Base-by-base conservation (phyloP, 1,140 invertebrate genomes). In the Listronotus oregonensis region DNA sequence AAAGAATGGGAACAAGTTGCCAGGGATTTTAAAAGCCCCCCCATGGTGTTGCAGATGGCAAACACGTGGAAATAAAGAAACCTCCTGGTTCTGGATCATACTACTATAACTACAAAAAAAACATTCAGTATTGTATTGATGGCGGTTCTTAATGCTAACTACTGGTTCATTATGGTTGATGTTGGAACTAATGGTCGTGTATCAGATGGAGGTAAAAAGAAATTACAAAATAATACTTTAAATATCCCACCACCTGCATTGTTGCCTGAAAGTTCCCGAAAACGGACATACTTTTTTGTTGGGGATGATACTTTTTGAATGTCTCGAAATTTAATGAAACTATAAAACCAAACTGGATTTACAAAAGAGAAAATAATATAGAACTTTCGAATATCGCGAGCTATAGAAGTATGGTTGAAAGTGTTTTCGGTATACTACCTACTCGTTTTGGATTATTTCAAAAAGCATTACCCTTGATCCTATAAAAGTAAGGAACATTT, bases 91-190 rank as follows among this genome's bases (percentile, higher is more conserved):
- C 3, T 46, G 82, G 82, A 43, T 69, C 74, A 7, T 64, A 75
- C 9, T 85, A 73, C 77, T 82, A 72, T 39, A 85, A 85, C 69
- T 84, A 84, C 62, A 85, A 85, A 65, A 66, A n/a, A 73, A 18
- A 77, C 63, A 70, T 17, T 71, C 66, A 57, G 78, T 79, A 46
- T 84, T 46, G 81, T 85, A 27, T 69, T 85, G 14, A 65, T 85
- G 60, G 82, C 78, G 3, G 47, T 83, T 54, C 77, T 77, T 10
- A 81, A 85, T 76, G 78, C 74, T n/a, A 68, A 83, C 69, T 44
- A 73, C 71, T 42, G 61, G 60, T n/a, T n/a, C n/a, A n/a, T n/a
- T n/a, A n/a, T n/a, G n/a, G n/a, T n/a, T n/a, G n/a, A n/a, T n/a
- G n/a, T n/a, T n/a, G n/a, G n/a, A n/a, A n/a, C n/a, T n/a, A n/a